Evolutionary conservation across 2,888 invertebrate species (phyloP).

Genomic region (Syrista parreyssii): DNA sequence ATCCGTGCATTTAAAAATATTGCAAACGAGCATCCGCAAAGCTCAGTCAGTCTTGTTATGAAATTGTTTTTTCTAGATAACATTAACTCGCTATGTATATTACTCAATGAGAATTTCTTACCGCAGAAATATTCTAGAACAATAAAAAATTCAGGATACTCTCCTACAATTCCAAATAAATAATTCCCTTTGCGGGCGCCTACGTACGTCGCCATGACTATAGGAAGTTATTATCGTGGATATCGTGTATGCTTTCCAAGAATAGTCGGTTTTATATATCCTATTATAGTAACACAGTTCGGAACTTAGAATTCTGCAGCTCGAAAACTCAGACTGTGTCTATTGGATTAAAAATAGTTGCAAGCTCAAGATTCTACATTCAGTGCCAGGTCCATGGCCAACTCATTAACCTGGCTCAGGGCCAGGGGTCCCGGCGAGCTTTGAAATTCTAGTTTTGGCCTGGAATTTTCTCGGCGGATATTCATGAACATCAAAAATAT

Average conservation of each 20-base stretch:
- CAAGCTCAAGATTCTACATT: slow-evolving; percentile 16
- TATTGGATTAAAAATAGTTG: slow-evolving; percentile 16
- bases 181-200: background rate
- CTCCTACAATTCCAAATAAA: no score
- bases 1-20: background rate
- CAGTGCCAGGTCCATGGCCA: slow-evolving; percentile 47
- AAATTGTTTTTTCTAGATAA: background rate
- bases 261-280: background rate
- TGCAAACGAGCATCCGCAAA: background rate
- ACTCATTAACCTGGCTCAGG: slow-evolving; percentile 33
- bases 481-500: background rate
- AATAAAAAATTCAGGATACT: background rate
- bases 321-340: background rate
- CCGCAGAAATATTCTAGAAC: background rate
- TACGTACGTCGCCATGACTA: background rate
- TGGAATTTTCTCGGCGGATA: background rate
- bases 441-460: background rate
- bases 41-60: background rate
- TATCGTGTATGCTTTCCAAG: background rate
- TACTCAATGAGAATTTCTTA: background rate
- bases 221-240: background rate
- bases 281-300: background rate
- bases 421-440: slow-evolving; percentile 29
- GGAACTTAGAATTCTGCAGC: background rate
- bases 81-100: background rate